A percentile compares a stretch with the other conserved stretches of the same genome.
These are phyloP conservation scores for Sarcophaga bullata DNA, from an alignment of 1,140 invertebrate genomes.

Conservation along the genomic window DNA sequence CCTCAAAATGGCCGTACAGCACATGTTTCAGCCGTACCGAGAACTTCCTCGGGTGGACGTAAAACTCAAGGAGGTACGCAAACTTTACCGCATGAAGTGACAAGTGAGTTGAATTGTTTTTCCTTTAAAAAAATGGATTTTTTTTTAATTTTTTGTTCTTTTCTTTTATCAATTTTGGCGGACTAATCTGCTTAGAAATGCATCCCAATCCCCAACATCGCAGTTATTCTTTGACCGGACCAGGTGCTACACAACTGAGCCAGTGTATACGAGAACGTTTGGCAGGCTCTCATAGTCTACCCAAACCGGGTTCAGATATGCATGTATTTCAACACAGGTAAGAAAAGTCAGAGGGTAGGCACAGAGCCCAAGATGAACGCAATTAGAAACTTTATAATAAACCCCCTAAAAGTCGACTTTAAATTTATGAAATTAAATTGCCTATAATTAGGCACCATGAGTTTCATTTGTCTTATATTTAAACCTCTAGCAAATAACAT, in stretches of 20 bases:
- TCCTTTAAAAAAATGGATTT: neutral
- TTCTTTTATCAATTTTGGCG: neutral
- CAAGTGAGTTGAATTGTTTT: constrained; percentile 68
- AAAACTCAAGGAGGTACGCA: constrained; percentile 89
- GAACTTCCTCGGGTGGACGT: constrained; percentile 78
- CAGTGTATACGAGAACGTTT: constrained; percentile 84
- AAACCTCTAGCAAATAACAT: neutral
- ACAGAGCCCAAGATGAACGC: neutral
- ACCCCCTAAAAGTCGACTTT: neutral
- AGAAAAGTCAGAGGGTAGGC: no score
- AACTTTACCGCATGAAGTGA: constrained; percentile 83
- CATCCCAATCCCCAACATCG: constrained; percentile 71
- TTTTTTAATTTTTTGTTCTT: constrained; percentile 17
- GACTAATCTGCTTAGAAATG: constrained; percentile 49
- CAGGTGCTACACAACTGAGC: constrained; percentile 83
- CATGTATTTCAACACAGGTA: constrained; percentile 65
- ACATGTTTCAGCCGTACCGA: constrained; percentile 83
- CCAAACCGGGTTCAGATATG: constrained; percentile 76
- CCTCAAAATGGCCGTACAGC: constrained; percentile 72
- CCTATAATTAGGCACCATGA: neutral
- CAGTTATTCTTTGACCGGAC: constrained; percentile 83
- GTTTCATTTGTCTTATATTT: neutral
- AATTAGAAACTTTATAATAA: neutral
- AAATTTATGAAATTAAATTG: neutral
- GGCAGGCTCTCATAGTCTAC: constrained; percentile 81